Conservation (phyloP, 2,113 vertebrate genomes). For the Petromus typicus region DNA sequence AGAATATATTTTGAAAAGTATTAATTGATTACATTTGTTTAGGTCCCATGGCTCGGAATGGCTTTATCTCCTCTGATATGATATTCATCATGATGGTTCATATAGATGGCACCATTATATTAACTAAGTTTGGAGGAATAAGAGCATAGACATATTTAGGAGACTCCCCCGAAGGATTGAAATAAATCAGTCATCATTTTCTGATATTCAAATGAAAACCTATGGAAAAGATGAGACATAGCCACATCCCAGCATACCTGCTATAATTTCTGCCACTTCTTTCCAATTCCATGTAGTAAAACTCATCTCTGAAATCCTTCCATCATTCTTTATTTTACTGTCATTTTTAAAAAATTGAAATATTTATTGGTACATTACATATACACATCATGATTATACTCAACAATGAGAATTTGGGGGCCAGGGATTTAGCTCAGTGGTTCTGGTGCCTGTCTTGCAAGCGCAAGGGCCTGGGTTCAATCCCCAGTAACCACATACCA, state of each 20-base stretch:
- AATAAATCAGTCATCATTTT: not conserved
- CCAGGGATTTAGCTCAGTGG: no score
- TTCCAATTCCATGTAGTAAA: not conserved
- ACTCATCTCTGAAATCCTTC: not conserved
- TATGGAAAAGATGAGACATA: not conserved
- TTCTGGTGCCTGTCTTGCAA: no score
- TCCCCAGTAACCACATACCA: no score
- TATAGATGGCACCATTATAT: not conserved
- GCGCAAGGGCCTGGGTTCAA: no score
- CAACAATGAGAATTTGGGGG: no score
- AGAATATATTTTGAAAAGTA: not conserved
- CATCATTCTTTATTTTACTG: not conserved
- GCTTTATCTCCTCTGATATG: not conserved
- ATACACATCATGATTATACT: no score
- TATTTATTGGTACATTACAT: no score
- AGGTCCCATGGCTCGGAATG: not conserved
- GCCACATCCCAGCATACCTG: not conserved
- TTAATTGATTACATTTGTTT: conserved; percentile 1
- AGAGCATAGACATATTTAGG: not conserved
- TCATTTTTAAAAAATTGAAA: no score
- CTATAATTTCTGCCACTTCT: not conserved
- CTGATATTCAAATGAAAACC: conserved; percentile 30
- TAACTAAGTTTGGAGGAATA: not conserved
- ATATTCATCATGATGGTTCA: not conserved
- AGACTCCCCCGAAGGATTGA: not conserved